A percentile compares a stretch with the other conserved stretches of the same genome.
phyloP scores from a whole-genome alignment of 2,113 vertebrate genomes.

The Oenanthe oenanthe region DNA sequence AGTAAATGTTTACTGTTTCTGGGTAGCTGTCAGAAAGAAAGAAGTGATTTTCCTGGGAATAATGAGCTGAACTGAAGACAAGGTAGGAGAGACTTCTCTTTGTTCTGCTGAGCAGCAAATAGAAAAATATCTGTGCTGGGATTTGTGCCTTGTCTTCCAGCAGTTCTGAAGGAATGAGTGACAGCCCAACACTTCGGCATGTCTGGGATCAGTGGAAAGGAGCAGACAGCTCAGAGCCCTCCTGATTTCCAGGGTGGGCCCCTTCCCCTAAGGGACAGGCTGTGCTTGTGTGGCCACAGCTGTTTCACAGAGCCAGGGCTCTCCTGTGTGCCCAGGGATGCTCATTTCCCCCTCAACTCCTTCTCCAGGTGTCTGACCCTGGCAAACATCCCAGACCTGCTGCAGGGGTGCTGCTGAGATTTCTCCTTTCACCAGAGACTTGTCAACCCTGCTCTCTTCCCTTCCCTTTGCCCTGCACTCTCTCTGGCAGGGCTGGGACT shows the following conservation, averaged over 20 bases:
- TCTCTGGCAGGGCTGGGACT: neutral
- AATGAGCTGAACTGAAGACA: conserved; percentile 28
- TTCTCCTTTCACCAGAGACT: neutral
- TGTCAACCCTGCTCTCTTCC: neutral
- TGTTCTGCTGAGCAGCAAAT: conserved; percentile 51
- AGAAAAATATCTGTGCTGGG: conserved; percentile 3
- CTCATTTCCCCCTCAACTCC: neutral
- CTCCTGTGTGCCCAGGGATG: neutral
- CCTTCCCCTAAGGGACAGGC: neutral
- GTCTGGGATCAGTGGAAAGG: neutral
- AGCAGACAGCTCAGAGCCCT: neutral
- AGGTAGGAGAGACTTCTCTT: conserved; percentile 49
- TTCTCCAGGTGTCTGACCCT: neutral
- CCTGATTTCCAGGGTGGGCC: neutral
- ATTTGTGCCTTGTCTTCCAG: neutral
- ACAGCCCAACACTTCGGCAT: neutral
- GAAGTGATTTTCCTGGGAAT: conserved; percentile 24
- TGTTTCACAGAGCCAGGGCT: rapidly evolving
- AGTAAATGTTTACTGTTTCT: conserved; percentile 62
- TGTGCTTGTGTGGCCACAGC: neutral
- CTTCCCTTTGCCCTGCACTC: neutral
- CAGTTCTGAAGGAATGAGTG: neutral
- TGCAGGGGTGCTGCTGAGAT: neutral
- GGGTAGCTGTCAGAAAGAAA: conserved; percentile 40
- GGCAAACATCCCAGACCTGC: neutral